Conservation (phyloP, 1,140 invertebrate species). For the Anagrus nilaparvatae region DNA sequence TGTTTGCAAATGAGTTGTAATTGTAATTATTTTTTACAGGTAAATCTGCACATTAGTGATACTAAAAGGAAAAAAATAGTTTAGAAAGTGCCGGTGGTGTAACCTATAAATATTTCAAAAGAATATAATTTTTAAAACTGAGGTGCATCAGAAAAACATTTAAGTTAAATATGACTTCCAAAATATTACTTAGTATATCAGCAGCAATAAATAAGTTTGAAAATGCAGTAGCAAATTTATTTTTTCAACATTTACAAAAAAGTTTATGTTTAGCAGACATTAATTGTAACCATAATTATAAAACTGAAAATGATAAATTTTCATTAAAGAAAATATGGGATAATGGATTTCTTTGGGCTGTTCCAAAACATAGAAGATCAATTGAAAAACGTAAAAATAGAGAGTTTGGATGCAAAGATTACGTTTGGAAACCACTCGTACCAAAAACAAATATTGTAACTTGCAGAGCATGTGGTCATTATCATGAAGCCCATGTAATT, state of each 20-base stretch:
- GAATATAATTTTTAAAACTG: too few relatives aligned
- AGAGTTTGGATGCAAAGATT: slow-evolving; percentile 57
- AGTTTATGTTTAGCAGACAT: slow-evolving; percentile 4
- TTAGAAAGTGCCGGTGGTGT: too few relatives aligned
- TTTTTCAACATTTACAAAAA: not conserved
- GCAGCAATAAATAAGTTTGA: too few relatives aligned
- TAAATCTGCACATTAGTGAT: too few relatives aligned
- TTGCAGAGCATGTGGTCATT: slow-evolving; percentile 71
- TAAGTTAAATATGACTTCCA: too few relatives aligned
- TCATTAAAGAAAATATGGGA: slow-evolving; percentile 53
- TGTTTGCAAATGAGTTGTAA: too few relatives aligned
- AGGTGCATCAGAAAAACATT: too few relatives aligned
- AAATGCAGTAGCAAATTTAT: slow-evolving; percentile 5
- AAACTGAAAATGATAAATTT: slow-evolving; percentile 17
- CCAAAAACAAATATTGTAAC: slow-evolving; percentile 64
- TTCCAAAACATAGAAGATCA: slow-evolving; percentile 65
- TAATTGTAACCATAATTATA: not conserved
- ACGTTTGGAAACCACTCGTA: slow-evolving; percentile 53
- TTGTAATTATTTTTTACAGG: too few relatives aligned
- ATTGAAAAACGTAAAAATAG: slow-evolving; percentile 61
- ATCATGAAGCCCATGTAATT: slow-evolving; percentile 61
- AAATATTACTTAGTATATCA: too few relatives aligned
- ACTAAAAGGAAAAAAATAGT: too few relatives aligned
- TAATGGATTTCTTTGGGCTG: slow-evolving; percentile 71
- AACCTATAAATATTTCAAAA: too few relatives aligned